Evolutionary conservation across 2,113 vertebrate species (phyloP), one percentile per base, ranked within the genome.

Genomic region (Pseudorasbora parva): DNA sequence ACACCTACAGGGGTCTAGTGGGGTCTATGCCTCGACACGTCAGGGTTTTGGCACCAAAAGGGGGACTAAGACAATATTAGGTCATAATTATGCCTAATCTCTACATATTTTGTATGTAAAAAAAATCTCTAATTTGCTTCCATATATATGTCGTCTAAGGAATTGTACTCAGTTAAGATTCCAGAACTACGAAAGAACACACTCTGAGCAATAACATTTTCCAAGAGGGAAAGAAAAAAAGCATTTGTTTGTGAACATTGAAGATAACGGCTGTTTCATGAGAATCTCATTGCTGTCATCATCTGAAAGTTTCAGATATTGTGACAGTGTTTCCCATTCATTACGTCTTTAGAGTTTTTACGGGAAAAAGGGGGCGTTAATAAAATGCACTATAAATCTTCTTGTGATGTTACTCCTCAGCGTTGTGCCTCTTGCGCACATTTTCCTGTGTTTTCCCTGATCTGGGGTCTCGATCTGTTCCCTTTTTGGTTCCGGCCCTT

Each of bases 401-500:
- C 37, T 73, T 51, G 69, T 76, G 75, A 85, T 77, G 84, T 81
- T n/a, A 88, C 74, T 82, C 74, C 71, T 84, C 68, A 81, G 43
- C 21, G 23, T 81, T 68, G 68, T 49, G 82, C 47, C 54, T 73
- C 88, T 86, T 56, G 17, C 71, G n/a, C 88, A 89, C 88, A 88
- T 83, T 84, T 88, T 84, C 75, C 86, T 83, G 81, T 87, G 86
- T 76, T 90, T 82, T 81, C 74, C 87, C 89, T 91, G 83, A 73
- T 84, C 47, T 78, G 80, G 87, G 78, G 45, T 81, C 86, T 89
- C 87, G 87, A 84, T 21, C 27, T 23, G 84, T 91, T 89, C 68
- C 77, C 37, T 88, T 90, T 82, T 86, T 84, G 85, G 71, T 86
- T 82, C 83, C 73, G 73, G 79, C 78, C 87, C 88, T 87, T 90